Evolutionary conservation across 2,113 vertebrate species (phyloP), one percentile per base, ranked within the genome.

Genomic region (Hippocampus guttulatus): DNA sequence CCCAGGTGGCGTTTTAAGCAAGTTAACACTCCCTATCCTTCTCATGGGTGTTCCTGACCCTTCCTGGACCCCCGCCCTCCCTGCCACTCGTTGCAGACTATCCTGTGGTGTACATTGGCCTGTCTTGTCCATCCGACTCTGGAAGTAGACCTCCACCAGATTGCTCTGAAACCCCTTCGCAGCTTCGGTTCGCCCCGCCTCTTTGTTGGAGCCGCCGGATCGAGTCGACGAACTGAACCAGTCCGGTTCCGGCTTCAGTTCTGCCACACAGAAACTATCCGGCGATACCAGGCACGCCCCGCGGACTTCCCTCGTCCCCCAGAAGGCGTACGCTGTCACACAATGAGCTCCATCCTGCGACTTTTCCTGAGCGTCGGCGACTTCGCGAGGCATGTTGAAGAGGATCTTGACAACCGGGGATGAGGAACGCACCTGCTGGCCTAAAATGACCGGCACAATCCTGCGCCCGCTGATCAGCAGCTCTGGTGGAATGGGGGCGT

Each of bases 61-160:
- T 60, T 71, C 67, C 23, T 1, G 79, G 15, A 16, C 80, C 79
- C 5, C 55, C 64, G 30, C 75, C 77, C 71, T 68, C 47, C 83
- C 79, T 33, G 85, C 88, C 3, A 87, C 64, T 30, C 91, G 82
- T 21, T 86, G 91, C 68, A 92, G 84, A 0, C 79, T 76, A 0
- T 92, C 93, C 74, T 93, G 94, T 6, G 88, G 91, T 47, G 69
- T 60, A 45, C 96, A 98, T 52, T 91, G 92, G 20, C 91, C 93
- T 0, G 83, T 88, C 40, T 78, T 88, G 76, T 58, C 93, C 85
- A 82, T 91, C 72, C 67, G 92, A 69, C 90, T 91, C 75, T 90
- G 90, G 65, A 96, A 97, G 79, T 98, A 97, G 1, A 98, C 91
- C 79, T 98, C 95, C 83, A 95, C 94, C 0, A 92, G 80, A 54